These are phyloP conservation scores for Gisinianus flammeolus DNA, from an alignment of 2,888 invertebrate species.

Conservation along the genomic window DNA sequence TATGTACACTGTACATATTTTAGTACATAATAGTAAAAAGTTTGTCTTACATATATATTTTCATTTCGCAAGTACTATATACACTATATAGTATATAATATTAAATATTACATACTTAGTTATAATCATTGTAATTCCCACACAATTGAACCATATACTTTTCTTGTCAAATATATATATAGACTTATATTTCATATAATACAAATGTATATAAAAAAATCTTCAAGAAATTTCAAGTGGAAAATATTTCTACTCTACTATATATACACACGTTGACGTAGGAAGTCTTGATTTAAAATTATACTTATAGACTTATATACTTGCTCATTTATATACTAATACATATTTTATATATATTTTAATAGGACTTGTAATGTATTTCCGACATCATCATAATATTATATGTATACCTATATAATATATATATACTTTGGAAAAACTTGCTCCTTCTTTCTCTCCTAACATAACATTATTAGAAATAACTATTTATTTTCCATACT, in stretches of 20 bases:
- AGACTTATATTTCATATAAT: too few relatives aligned
- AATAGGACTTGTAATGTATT: background rate
- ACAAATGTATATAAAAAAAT: background rate
- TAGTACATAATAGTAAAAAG: too few relatives aligned
- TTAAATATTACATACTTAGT: too few relatives aligned
- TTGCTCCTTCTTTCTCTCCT: background rate
- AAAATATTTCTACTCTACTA: background rate
- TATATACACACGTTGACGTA: background rate
- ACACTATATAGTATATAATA: too few relatives aligned
- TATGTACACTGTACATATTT: too few relatives aligned
- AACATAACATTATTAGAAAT: background rate
- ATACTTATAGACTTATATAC: too few relatives aligned
- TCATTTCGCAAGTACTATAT: too few relatives aligned
- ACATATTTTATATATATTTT: background rate
- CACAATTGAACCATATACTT: too few relatives aligned
- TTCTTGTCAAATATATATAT: too few relatives aligned
- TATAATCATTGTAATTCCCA: too few relatives aligned
- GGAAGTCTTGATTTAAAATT: constrained; percentile 9
- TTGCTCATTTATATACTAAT: background rate
- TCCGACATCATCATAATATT: background rate
- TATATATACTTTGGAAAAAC: background rate
- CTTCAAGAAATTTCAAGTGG: constrained; percentile 6
- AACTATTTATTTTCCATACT: background rate
- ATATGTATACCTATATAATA: too few relatives aligned
- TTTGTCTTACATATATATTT: too few relatives aligned